Conservation (phyloP, 2,113 vertebrate genomes). For the Progne subis region DNA sequence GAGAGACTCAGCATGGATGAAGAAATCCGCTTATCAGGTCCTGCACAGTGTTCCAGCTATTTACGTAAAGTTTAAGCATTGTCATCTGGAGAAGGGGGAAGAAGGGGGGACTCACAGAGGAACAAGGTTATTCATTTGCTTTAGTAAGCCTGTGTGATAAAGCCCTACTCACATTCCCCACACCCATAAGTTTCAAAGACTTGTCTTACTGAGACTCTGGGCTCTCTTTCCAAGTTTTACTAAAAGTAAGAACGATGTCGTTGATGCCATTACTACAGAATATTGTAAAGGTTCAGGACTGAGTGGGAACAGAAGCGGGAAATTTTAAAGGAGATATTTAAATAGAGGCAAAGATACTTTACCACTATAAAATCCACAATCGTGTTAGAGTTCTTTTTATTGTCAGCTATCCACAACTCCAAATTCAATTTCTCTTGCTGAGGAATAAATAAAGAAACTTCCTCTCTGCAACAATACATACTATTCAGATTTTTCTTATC, state of each 20-base stretch:
- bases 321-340: not conserved
- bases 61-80: constrained; percentile 47
- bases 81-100: not conserved
- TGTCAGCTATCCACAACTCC: not conserved
- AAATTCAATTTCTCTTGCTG: not conserved
- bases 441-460: not conserved
- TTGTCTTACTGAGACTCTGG: not conserved
- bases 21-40: constrained; percentile 56
- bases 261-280: not conserved
- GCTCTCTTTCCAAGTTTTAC: not conserved
- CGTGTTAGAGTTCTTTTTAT: not conserved
- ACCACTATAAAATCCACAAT: not conserved
- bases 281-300: not conserved
- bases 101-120: not conserved
- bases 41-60: constrained; percentile 36
- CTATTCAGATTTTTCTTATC: not conserved
- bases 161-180: not conserved
- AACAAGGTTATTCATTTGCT: not conserved
- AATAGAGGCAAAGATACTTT: not conserved
- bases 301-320: not conserved
- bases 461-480: not conserved
- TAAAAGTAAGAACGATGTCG: not conserved
- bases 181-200: not conserved
- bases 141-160: not conserved
- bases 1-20: constrained; percentile 22